Evolutionary conservation across 2,113 vertebrate genomes (phyloP).

Genomic region (Oreamnos americanus): DNA sequence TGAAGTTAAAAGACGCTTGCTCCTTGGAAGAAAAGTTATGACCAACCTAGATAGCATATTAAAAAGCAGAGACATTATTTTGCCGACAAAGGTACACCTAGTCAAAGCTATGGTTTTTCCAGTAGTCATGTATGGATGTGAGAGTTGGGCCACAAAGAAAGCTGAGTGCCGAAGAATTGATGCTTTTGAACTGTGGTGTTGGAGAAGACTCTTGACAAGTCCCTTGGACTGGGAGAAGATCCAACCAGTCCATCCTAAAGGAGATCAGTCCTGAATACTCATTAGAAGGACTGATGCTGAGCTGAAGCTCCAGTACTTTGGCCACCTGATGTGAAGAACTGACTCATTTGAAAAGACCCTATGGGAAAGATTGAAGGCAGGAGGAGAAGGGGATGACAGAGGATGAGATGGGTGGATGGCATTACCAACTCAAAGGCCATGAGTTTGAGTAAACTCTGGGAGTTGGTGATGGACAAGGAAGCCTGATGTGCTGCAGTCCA

Average conservation of each 20-base stretch:
- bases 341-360: not conserved
- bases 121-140: not conserved
- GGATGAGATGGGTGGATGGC: not conserved
- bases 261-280: not conserved
- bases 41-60: not conserved
- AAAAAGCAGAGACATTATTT: not conserved
- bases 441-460: not conserved
- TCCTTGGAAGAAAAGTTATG: not conserved
- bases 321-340: not conserved
- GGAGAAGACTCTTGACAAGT: not conserved
- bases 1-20: not conserved
- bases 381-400: accelerated
- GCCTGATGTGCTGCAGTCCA: not conserved
- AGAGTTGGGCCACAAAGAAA: not conserved
- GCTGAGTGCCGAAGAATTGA: not conserved
- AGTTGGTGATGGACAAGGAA: not conserved
- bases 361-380: not conserved
- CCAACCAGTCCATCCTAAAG: not conserved
- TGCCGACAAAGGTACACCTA: not conserved
- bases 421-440: not conserved
- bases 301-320: not conserved
- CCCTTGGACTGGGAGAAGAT: not conserved
- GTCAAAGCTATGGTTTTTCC: not conserved
- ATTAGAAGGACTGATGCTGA: not conserved
- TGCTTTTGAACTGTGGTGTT: not conserved